Conservation (phyloP, 2,888 invertebrate genomes). For the Crocallis elinguaria region DNA sequence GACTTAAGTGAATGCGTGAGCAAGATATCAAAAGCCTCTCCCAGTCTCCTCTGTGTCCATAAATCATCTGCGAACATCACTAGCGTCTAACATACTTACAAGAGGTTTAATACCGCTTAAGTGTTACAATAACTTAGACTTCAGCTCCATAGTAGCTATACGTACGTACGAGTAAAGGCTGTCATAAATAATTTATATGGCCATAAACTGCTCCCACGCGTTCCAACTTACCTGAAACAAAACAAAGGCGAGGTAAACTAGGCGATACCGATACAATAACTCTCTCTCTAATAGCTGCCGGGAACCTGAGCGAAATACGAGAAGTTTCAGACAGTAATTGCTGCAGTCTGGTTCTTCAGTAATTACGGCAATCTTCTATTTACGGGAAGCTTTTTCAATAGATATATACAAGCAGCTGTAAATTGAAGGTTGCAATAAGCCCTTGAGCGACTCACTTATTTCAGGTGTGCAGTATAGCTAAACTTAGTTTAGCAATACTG, state of each 20-base stretch:
- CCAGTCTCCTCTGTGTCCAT: too few relatives aligned
- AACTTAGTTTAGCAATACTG: too few relatives aligned
- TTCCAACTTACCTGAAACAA: conserved; percentile 46
- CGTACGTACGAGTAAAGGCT: too few relatives aligned
- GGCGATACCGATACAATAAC: conserved; percentile 22
- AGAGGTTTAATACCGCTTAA: neutral
- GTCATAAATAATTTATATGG: conserved; percentile 36
- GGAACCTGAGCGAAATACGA: conserved; percentile 20
- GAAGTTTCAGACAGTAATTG: conserved; percentile 9
- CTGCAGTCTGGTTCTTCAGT: too few relatives aligned
- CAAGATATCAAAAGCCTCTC: too few relatives aligned
- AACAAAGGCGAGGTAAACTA: conserved; percentile 26
- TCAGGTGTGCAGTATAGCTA: too few relatives aligned
- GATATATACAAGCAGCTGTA: too few relatives aligned
- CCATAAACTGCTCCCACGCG: conserved; percentile 34
- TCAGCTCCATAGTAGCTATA: neutral
- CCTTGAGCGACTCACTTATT: too few relatives aligned
- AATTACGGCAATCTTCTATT: conserved; percentile 5
- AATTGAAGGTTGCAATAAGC: too few relatives aligned
- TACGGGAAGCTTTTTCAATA: too few relatives aligned
- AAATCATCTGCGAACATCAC: too few relatives aligned
- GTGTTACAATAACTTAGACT: neutral
- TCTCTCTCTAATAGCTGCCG: conserved; percentile 1
- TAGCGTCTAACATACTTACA: neutral
- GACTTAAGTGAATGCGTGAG: too few relatives aligned